Evolutionary conservation across 2,797 vertebrate species (phyloP), one percentile per base, ranked within the genome.

Genomic region (Lithobates sylvaticus): DNA sequence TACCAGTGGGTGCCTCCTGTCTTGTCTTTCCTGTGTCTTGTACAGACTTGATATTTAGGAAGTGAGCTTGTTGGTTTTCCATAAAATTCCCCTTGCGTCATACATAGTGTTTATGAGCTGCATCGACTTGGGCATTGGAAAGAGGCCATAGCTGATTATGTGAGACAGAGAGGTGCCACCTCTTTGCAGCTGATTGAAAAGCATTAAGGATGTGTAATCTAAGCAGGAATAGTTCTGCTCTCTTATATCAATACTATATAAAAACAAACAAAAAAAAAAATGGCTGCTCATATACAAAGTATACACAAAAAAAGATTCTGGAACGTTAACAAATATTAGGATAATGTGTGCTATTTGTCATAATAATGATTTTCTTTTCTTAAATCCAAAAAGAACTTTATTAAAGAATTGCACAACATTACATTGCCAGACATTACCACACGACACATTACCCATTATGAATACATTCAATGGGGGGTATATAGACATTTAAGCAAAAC

Each of bases 111-210:
- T n/a, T 44, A 34, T 54, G 23, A 23, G 36, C 29, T 82, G 79
- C 67, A 70, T 50, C 6, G 13, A 78, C 73, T 39, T 72, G 47
- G 21, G 72, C 18, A 47, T 32, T 84, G 75, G 44, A 70, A 42
- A 13, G 2, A 10, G 29, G 64, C 54, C 54, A 65, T 65, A 23
- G n/a, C 34, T 44, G 54, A 73, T 42, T 73, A 44, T 32, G 69
- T 42, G 27, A 65, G 54, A 73, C 42, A 54, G 69, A 54, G 12
- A 61, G 68, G n/a, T 73, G 68, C 54, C 54, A 39, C 50, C 50
- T 29, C 50, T 73, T 82, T 73, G 50, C 32, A 73, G 50, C n/a
- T 72, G 23, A 72, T 81, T n/a, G 10, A 23, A 27, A 81, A 72
- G 78, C 70, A n/a, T 71, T 81, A 58, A 47, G 78, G 32, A n/a